Percentiles rank a stretch among this genome's conserved stretches.
Conservation (phyloP, 2,797 vertebrate genomes). For the Emydoidea blandingii region DNA sequence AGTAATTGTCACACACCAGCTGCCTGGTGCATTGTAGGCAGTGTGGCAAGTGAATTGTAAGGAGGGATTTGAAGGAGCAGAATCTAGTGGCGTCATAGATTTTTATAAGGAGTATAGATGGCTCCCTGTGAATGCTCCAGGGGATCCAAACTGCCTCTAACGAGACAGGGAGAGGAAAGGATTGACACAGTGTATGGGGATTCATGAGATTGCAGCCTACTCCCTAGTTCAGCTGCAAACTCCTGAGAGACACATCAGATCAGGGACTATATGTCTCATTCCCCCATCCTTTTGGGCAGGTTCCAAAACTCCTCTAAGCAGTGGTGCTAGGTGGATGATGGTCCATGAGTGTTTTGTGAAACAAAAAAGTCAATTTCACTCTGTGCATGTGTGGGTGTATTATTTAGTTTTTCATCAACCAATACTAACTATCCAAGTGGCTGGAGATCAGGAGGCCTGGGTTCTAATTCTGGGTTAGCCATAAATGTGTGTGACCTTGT, state of each 20-base stretch:
- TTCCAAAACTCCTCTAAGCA: not conserved
- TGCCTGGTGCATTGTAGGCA: too few relatives aligned
- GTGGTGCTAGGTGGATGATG: not conserved
- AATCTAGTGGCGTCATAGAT: too few relatives aligned
- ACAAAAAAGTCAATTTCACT: not conserved
- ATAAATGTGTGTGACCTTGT: not conserved
- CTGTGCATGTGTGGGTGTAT: not conserved
- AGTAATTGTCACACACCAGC: too few relatives aligned
- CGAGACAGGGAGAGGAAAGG: too few relatives aligned
- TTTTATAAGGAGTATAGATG: too few relatives aligned
- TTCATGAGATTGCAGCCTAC: too few relatives aligned
- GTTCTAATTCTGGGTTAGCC: not conserved
- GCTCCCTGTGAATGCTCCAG: too few relatives aligned
- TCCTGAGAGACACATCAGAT: not conserved
- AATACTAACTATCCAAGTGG: not conserved
- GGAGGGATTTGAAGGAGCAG: too few relatives aligned
- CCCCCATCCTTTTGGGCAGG: not conserved
- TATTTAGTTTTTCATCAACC: not conserved
- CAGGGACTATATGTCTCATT: not conserved
- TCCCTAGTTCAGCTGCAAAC: not conserved
- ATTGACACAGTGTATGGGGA: too few relatives aligned
- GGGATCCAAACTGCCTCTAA: too few relatives aligned
- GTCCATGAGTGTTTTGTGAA: not conserved
- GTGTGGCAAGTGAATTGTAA: too few relatives aligned
- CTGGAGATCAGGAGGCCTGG: not conserved